These are phyloP conservation scores for Hymenochirus boettgeri DNA, from an alignment of 2,113 vertebrate genomes.

Conservation along the genomic window DNA sequence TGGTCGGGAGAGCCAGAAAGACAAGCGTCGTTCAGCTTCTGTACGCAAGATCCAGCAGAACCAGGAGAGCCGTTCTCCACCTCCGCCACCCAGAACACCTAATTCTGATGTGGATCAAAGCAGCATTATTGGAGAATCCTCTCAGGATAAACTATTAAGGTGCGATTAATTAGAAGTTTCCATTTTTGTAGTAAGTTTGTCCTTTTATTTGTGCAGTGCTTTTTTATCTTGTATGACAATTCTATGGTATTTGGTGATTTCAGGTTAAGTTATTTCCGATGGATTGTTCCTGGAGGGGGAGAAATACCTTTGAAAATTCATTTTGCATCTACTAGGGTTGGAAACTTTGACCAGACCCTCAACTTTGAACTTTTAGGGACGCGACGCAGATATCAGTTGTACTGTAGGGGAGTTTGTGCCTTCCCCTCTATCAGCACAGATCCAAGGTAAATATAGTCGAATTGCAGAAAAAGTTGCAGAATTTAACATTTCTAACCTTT, in stretches of 20 bases:
- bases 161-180: slow-evolving; percentile 52
- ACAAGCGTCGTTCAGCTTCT: slow-evolving; percentile 37
- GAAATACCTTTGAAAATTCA: slow-evolving; percentile 65
- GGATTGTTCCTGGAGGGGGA: slow-evolving; percentile 69
- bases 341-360: slow-evolving; percentile 70
- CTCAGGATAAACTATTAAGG: slow-evolving; percentile 55
- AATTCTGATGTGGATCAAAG: slow-evolving; percentile 47
- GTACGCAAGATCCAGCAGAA: slow-evolving; percentile 41
- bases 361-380: slow-evolving; percentile 80
- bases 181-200: too few relatives aligned
- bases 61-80: slow-evolving; percentile 7
- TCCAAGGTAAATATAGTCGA: slow-evolving; percentile 61
- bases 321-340: slow-evolving; percentile 64
- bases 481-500: too few relatives aligned
- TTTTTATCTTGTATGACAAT: background rate
- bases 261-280: slow-evolving; percentile 70
- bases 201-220: background rate
- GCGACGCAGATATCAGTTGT: slow-evolving; percentile 66
- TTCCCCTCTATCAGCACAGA: slow-evolving; percentile 77
- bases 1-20: slow-evolving; percentile 46
- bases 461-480: too few relatives aligned
- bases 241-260: background rate
- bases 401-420: slow-evolving; percentile 68
- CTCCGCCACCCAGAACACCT: accelerated
- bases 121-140: background rate